Conservation (phyloP, 2,888 invertebrate species). For the Drosophila trichaetosa region DNA sequence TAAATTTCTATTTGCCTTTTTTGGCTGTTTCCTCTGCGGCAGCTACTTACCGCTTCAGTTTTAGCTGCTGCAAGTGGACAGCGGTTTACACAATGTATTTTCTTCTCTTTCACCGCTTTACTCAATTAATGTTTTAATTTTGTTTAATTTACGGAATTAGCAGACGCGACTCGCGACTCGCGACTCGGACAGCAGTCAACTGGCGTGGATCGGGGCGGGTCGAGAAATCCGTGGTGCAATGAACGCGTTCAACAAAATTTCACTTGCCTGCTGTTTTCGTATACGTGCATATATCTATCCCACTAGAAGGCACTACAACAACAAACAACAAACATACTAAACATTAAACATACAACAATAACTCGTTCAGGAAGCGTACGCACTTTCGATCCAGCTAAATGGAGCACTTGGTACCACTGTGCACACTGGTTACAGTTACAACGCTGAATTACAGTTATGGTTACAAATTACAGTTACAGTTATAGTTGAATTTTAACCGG, state of each 20-base stretch:
- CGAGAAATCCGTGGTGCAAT: constrained; percentile 52
- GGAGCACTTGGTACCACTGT: constrained; percentile 48
- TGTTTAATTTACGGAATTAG: constrained; percentile 58
- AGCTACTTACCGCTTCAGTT: constrained; percentile 55
- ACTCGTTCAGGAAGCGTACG: constrained; percentile 53
- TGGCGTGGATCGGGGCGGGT: constrained; percentile 9
- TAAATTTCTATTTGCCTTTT: constrained; percentile 77
- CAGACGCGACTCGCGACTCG: constrained; percentile 25
- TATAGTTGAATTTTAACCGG: constrained; percentile 41
- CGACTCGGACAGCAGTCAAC: constrained; percentile 2
- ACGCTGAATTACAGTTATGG: constrained; percentile 29
- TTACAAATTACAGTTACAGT: constrained; percentile 19
- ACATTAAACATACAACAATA: neutral
- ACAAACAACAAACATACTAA: neutral
- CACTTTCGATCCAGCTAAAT: constrained; percentile 38
- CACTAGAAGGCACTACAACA: constrained; percentile 27
- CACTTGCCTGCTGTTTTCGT: constrained; percentile 52
- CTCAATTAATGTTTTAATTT: constrained; percentile 63
- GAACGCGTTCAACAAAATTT: constrained; percentile 58
- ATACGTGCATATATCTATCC: constrained; percentile 19
- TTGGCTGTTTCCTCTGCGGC: constrained; percentile 58
- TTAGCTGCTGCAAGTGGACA: constrained; percentile 55
- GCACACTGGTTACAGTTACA: constrained; percentile 24
- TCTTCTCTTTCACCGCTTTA: constrained; percentile 44
- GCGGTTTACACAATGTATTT: constrained; percentile 31